Conservation (phyloP, 37 sponge, comb jelly and placozoan species). For the Mnemiopsis leidyi region DNA sequence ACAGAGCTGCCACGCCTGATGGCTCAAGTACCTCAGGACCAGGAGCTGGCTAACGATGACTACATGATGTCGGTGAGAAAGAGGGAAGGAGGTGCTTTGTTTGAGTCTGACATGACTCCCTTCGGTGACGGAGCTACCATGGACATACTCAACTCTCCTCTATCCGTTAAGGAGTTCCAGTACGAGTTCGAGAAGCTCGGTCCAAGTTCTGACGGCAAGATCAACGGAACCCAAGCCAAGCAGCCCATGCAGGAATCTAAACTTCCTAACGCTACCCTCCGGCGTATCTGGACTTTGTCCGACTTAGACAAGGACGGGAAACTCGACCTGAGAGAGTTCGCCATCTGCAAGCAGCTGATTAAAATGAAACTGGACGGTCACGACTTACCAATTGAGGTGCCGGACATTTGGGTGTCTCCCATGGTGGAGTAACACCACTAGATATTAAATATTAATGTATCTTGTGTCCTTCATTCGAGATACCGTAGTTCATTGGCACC, state of each 20-base stretch:
- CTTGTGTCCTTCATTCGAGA: not conserved
- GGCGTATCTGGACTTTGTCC: slow-evolving; percentile 84
- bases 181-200: slow-evolving; percentile 58
- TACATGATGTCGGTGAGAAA: slow-evolving; percentile 70
- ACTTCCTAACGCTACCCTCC: slow-evolving; percentile 87
- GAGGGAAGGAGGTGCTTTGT: slow-evolving; percentile 22
- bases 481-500: not conserved
- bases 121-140: slow-evolving; percentile 25
- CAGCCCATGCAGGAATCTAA: slow-evolving; percentile 85
- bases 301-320: slow-evolving; percentile 94
- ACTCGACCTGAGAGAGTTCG: slow-evolving; percentile 93
- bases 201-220: slow-evolving; percentile 23
- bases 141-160: slow-evolving; percentile 42
- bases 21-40: slow-evolving; percentile 88
- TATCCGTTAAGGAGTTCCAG: slow-evolving; percentile 1
- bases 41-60: slow-evolving; percentile 74
- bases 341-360: slow-evolving; percentile 86
- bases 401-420: slow-evolving; percentile 62
- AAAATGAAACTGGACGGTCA: slow-evolving; percentile 81
- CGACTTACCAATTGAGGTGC: slow-evolving; percentile 85
- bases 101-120: slow-evolving; percentile 35
- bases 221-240: slow-evolving; percentile 61
- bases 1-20: slow-evolving; percentile 81
- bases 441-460: not conserved
- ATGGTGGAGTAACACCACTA: not conserved